Evolutionary conservation across 2,797 vertebrate species (phyloP), one percentile per base, ranked within the genome.

Genomic region (Microctenopoma stevenorrisi): DNA sequence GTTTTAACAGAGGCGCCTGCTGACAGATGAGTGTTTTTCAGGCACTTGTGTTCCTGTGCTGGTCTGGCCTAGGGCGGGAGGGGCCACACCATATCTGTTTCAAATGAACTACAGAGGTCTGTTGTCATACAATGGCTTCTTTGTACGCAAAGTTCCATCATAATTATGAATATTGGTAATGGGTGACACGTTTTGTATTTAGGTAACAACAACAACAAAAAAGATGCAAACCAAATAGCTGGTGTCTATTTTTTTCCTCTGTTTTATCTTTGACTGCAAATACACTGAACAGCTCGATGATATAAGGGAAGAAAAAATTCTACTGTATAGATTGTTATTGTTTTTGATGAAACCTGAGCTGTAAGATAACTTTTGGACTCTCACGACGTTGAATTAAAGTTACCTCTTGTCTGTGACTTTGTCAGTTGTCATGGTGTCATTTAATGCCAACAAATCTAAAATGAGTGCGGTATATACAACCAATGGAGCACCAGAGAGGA

Each of bases 381-480:
- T 96, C 96, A 98, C 96, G 94, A 96, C 96, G 96, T 97, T 98
- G 96, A 97, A 98, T 97, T 97, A 98, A 98, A 98, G 96, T 98
- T 97, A 96, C 96, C 96, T 97, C 96, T 95, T 98, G 96, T 98
- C 96, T 97, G 97, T 98, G 96, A 96, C 88, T 88, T 91, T 89
- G 85, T 86, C 89, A 71, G 90, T 79, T 81, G 80, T 89, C 76
- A 14, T 83, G 84, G 88, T 85, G 30, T 84, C 54, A 72, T 83
- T 81, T 40, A 6, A 15, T 16, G 11, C 3, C 3, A 28, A 13
- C 11, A 37, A 46, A 26, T 26, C 7, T 42, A 10, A 59, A 33
- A 22, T 43, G 12, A 53, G 0, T 35, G 30, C 6, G n/a, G 35
- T 10, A 14, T 14, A 2, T 42, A 55, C 14, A 35, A 3, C 46